Conservation (phyloP, 2,113 vertebrate species). For the Xiphias gladius region DNA sequence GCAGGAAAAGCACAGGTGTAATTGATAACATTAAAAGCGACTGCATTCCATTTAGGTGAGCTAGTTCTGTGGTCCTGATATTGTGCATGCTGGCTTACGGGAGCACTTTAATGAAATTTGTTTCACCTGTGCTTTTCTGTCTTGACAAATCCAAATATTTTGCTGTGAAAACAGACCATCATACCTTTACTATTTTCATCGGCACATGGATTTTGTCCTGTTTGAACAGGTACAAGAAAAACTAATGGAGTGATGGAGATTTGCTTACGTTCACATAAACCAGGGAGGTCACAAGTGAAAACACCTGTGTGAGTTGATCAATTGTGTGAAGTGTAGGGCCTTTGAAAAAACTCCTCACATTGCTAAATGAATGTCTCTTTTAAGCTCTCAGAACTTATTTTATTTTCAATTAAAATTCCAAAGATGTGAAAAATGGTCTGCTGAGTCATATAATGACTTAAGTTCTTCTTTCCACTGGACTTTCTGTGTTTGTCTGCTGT, state of each 20-base stretch:
- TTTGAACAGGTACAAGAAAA: not conserved
- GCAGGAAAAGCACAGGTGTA: not conserved
- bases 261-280: too few species aligned
- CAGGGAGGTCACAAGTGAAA: not conserved
- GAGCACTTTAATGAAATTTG: not conserved
- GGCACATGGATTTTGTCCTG: not conserved
- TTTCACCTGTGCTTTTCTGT: not conserved
- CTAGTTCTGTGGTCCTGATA: not conserved
- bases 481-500: slow-evolving; percentile 14
- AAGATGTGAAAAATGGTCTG: slow-evolving; percentile 22
- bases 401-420: slow-evolving; percentile 36
- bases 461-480: slow-evolving; percentile 23
- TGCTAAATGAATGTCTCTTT: not conserved
- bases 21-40: not conserved
- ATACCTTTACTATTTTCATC: not conserved
- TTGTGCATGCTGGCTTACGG: not conserved
- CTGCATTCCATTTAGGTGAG: slow-evolving; percentile 8
- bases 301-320: not conserved
- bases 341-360: not conserved
- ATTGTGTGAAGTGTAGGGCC: not conserved
- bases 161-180: not conserved
- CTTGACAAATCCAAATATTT: not conserved
- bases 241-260: not conserved
- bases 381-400: not conserved
- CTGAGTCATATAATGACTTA: slow-evolving; percentile 25